Evolutionary conservation across 2,888 invertebrate species (phyloP).

Genomic region (Philereme transversata): DNA sequence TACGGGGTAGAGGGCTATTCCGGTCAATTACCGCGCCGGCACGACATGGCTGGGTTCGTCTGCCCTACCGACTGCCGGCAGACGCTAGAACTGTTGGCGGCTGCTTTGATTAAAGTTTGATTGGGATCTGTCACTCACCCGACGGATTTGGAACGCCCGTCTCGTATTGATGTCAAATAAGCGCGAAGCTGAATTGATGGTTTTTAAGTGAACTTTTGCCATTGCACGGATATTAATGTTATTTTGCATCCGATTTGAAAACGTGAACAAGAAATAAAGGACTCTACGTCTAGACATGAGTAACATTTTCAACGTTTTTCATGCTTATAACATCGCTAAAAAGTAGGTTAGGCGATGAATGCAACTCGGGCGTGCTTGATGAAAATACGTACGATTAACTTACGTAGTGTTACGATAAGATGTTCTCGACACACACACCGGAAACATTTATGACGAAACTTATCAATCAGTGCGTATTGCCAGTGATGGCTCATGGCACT

Average conservation of each 20-base stretch:
- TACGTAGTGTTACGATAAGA: too few relatives aligned
- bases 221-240: background rate
- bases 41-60: slow-evolving; percentile 57
- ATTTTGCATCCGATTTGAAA: background rate
- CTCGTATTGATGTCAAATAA: slow-evolving; percentile 59
- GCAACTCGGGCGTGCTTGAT: too few relatives aligned
- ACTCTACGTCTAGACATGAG: too few relatives aligned
- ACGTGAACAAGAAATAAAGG: too few relatives aligned
- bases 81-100: slow-evolving; percentile 61
- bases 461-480: too few relatives aligned
- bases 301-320: too few relatives aligned
- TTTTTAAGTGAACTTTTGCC: background rate
- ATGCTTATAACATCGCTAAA: too few relatives aligned
- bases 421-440: too few relatives aligned
- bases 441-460: too few relatives aligned
- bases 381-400: too few relatives aligned
- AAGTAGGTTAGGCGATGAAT: too few relatives aligned
- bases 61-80: slow-evolving; percentile 48
- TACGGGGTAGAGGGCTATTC: slow-evolving; percentile 59
- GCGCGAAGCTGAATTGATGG: slow-evolving; percentile 26
- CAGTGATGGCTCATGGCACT: too few relatives aligned
- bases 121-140: slow-evolving; percentile 72
- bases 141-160: slow-evolving; percentile 50
- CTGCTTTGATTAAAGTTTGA: slow-evolving; percentile 80
- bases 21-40: slow-evolving; percentile 73